Evolutionary conservation across 2,888 invertebrate species (phyloP), one percentile per base, ranked within the genome.

Genomic region (Trachelus troglodyta): DNA sequence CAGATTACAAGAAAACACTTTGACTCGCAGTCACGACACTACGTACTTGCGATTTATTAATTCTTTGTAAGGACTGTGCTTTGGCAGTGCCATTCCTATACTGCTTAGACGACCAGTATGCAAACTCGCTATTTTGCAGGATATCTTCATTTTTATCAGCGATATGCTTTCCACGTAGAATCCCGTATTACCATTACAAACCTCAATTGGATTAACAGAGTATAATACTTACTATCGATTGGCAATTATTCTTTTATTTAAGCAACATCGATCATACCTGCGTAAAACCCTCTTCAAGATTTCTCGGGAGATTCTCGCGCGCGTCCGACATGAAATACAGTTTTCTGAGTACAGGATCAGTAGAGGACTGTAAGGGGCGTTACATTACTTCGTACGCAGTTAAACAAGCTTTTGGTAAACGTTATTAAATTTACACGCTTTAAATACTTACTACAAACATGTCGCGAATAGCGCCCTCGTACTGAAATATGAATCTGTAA

Each of bases 401-500:
- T 56, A 9, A 23, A 56, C 2, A 23, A 56, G 9, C 9, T 23
- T 56, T 1, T 79, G 23, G 0, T 23, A n/a, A 35, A 34, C 4
- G 37, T 23, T 33, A 15, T 12, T n/a, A 56, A 12, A 33, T 40
- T 3, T 30, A 12, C 35, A 71, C n/a, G 12, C 35, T 15, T 40
- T 2, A 68, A 35, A 31, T 33, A 69, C 73, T 40, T 74, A 83
- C 83, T 73, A 15, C 68, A 69, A 84, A 83, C 15, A 83, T 12
- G 33, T 82, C 82, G 73, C 81, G 79, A 69, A 83, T 78, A 6
- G 79, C 73, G 11, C 81, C 78, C 12, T 76, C 79, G 1, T 77
- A 80, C 12, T 78, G 33, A 12, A 80, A 79, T 4, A 76, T 79
- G 12, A 86, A 75, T 40, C 77, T 76, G 77, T 86, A 87, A 6